phyloP scores from a whole-genome alignment of 2,888 invertebrate species.

The Erebia palarica region DNA sequence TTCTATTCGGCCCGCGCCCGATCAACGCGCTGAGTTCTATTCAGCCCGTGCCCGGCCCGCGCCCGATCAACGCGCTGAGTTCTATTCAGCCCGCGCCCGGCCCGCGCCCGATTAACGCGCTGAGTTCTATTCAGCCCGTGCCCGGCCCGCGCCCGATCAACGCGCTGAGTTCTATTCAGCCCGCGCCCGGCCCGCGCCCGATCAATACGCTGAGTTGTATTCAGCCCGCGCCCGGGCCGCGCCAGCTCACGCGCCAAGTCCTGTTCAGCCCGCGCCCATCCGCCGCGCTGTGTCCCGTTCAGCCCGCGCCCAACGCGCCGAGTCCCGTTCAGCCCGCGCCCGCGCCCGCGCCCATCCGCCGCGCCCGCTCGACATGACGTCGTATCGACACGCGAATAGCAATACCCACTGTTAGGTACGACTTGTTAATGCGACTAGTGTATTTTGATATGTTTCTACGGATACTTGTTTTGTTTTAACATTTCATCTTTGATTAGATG shows the following conservation, averaged over 20 bases:
- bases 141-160: background rate
- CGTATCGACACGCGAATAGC: constrained; percentile 33
- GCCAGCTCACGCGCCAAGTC: constrained; percentile 1
- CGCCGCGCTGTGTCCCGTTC: background rate
- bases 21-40: too few species aligned
- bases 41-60: background rate
- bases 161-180: too few species aligned
- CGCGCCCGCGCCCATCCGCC: constrained; percentile 12
- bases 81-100: background rate
- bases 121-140: too few species aligned
- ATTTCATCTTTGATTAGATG: constrained; percentile 38
- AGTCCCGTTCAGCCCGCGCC: too few species aligned
- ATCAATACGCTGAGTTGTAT: too few species aligned
- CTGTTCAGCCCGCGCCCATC: background rate
- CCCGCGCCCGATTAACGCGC: too few species aligned
- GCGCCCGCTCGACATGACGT: background rate
- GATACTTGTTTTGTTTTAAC: constrained; percentile 40
- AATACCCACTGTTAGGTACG: constrained; percentile 39
- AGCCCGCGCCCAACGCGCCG: too few species aligned
- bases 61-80: background rate
- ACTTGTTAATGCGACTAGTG: constrained; percentile 40
- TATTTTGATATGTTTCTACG: constrained; percentile 43
- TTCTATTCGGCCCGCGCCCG: too few species aligned
- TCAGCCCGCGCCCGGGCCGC: background rate
- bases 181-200: background rate